Evolutionary conservation across 1,140 invertebrate species (phyloP).

Genomic region (Chrysoperla carnea): DNA sequence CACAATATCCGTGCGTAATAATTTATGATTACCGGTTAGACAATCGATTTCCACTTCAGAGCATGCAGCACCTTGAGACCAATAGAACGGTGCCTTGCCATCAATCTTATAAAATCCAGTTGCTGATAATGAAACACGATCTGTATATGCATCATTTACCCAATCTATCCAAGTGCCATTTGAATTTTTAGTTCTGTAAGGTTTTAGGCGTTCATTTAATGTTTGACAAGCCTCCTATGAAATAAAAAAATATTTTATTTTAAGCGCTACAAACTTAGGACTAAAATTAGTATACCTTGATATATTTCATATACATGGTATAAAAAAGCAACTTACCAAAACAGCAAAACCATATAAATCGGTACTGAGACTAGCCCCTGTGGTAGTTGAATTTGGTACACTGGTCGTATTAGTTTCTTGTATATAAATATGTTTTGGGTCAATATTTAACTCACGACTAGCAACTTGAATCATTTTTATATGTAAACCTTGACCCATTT

Average conservation of each 20-base stretch:
- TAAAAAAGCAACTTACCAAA: constrained; percentile 16
- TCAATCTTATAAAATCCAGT: constrained; percentile 40
- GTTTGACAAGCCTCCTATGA: constrained; percentile 35
- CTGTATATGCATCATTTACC: constrained; percentile 37
- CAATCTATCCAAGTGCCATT: constrained; percentile 41
- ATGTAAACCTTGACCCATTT: constrained; percentile 53
- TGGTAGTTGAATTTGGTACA: constrained; percentile 47
- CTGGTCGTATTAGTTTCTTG: constrained; percentile 45
- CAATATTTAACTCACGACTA: constrained; percentile 30
- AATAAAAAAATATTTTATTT: not conserved
- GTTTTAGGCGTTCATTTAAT: constrained; percentile 32
- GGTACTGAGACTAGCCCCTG: constrained; percentile 44
- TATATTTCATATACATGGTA: no score
- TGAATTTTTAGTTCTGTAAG: constrained; percentile 30
- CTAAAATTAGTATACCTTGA: no score
- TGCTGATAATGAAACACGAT: constrained; percentile 35
- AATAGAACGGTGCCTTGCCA: constrained; percentile 30
- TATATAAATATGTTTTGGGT: constrained; percentile 37
- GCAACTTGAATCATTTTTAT: constrained; percentile 41
- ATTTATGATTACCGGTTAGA: constrained; percentile 37
- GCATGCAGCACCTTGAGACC: constrained; percentile 31
- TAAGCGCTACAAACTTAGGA: no score
- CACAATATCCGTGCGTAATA: constrained; percentile 45
- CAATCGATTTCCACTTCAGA: constrained; percentile 37
- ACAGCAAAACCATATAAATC: constrained; percentile 54